Evolutionary conservation across 2,888 invertebrate genomes (phyloP).

Genomic region (Mongoloraphidia duomilia): DNA sequence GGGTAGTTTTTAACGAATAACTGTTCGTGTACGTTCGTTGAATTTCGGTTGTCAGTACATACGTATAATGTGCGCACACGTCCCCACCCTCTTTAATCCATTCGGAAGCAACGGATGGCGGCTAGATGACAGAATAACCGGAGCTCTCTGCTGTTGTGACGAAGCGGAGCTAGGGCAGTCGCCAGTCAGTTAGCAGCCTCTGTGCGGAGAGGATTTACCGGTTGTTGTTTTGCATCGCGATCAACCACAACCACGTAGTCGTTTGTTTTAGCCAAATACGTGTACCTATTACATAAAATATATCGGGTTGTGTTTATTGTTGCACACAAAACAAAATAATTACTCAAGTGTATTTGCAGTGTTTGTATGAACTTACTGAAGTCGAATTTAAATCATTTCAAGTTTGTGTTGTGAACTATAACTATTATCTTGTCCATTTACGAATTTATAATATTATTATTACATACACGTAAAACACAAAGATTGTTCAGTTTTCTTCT

Average conservation of each 20-base stretch:
- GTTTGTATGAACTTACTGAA: too few relatives aligned
- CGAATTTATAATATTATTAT: background rate
- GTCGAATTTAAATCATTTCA: too few relatives aligned
- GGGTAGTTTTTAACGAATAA: conserved; percentile 1
- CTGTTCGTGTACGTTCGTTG: conserved; percentile 2
- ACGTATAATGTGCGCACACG: background rate
- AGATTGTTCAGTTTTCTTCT: background rate
- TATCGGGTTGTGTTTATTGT: too few relatives aligned
- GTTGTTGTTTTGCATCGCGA: background rate
- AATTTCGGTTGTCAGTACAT: background rate
- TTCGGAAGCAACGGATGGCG: background rate
- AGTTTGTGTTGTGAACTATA: too few relatives aligned
- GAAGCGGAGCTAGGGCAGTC: conserved; percentile 2
- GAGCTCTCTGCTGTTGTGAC: background rate
- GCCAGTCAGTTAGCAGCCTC: conserved; percentile 2
- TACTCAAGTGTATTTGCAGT: too few relatives aligned
- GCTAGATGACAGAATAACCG: background rate
- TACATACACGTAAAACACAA: too few relatives aligned
- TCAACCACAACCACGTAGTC: background rate
- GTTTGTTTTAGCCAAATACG: too few relatives aligned
- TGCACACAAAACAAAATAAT: too few relatives aligned
- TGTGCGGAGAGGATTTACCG: background rate
- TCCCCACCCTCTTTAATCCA: conserved; percentile 2
- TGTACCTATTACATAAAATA: too few relatives aligned
- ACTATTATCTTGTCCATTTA: too few relatives aligned